These are phyloP conservation scores for Limenitis camilla DNA, from an alignment of 2,888 invertebrate genomes.

Conservation along the genomic window DNA sequence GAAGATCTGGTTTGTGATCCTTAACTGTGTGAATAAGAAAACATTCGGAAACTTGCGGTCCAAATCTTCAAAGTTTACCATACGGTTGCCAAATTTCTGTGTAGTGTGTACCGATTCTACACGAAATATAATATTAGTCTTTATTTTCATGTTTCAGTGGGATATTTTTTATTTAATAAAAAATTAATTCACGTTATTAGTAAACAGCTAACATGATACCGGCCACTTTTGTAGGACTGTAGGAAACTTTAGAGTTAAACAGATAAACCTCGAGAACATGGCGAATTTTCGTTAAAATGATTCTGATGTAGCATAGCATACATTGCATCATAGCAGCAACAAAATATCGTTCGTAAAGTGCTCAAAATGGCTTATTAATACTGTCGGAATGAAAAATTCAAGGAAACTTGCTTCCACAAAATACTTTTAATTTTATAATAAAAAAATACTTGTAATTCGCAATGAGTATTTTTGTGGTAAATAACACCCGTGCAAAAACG, in stretches of 20 bases:
- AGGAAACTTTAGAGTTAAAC: no score
- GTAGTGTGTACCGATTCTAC: conserved; percentile 14
- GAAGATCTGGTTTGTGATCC: background rate
- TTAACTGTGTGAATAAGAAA: conserved; percentile 8
- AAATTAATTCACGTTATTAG: no score
- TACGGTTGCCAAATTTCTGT: conserved; percentile 19
- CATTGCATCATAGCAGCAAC: no score
- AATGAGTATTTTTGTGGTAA: background rate
- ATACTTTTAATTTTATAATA: background rate
- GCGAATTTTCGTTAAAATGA: no score
- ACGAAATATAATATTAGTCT: conserved; percentile 18
- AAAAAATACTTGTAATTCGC: background rate
- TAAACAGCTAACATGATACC: no score
- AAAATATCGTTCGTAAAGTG: no score
- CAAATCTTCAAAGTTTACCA: conserved; percentile 17
- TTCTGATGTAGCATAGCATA: no score
- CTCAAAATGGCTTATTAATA: no score
- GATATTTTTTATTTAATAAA: background rate
- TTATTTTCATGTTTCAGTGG: background rate
- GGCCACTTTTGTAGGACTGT: background rate
- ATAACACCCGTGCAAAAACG: no score
- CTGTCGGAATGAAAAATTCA: no score
- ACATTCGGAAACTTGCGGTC: conserved; percentile 18
- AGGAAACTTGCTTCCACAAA: background rate
- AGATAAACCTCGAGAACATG: no score